Percentiles rank a stretch among this genome's conserved stretches.
phyloP scores from a whole-genome alignment of 2,888 invertebrate species.

The Lycophotia porphyrea region DNA sequence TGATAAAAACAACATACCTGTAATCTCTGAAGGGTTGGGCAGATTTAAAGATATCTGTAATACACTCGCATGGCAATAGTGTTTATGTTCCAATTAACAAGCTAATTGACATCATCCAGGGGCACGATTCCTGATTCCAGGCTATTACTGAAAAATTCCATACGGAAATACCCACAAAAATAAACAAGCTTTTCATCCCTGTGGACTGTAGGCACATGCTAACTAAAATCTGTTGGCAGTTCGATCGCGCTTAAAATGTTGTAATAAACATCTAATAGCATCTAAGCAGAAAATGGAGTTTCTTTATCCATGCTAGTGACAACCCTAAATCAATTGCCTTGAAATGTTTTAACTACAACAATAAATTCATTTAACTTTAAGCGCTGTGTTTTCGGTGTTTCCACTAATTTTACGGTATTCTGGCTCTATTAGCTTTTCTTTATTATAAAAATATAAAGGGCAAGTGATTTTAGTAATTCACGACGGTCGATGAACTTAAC shows the following conservation, averaged over 20 bases:
- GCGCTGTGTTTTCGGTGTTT: conserved; percentile 42
- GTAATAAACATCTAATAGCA: no score
- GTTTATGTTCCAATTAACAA: not conserved
- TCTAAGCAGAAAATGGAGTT: not conserved
- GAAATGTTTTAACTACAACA: conserved; percentile 48
- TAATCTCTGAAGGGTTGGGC: not conserved
- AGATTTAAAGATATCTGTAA: not conserved
- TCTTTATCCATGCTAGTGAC: not conserved
- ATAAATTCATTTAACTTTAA: conserved; percentile 40
- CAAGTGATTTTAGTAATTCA: not conserved
- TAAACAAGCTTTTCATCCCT: no score
- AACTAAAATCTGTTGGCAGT: no score
- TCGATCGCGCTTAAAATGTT: no score
- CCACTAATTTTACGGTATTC: conserved; percentile 42
- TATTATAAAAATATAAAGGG: conserved; percentile 15
- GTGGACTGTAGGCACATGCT: no score
- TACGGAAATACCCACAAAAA: not conserved
- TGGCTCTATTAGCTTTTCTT: conserved; percentile 22
- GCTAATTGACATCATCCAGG: not conserved
- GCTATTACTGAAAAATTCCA: not conserved
- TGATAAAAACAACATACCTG: not conserved
- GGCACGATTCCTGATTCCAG: not conserved
- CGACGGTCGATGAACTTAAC: not conserved
- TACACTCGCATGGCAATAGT: not conserved
- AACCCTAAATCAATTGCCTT: conserved; percentile 54